Evolutionary conservation across 2,797 vertebrate species (phyloP), one percentile per base, ranked within the genome.

Genomic region (Podarcis lilfordi): DNA sequence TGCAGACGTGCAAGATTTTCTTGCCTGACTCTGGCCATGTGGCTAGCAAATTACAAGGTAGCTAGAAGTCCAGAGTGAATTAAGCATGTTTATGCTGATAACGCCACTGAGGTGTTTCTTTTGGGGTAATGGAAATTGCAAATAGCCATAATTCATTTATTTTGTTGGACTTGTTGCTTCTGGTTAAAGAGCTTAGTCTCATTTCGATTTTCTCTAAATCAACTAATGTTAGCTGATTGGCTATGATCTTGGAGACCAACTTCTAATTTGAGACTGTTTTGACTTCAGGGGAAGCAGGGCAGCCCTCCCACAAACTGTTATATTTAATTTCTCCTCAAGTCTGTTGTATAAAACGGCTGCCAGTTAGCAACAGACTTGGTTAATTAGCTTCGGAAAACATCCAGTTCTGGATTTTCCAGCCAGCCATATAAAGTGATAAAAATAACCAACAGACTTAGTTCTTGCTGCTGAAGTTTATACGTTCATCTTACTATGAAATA

Each of bases 1-100:
- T 93, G 91, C 84, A 83, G 91, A 86, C 84, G 55, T 66, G 55
- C 75, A 55, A 32, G 88, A 69, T 91, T 89, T 89, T 79, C 90
- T 84, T 91, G 32, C 71, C 88, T 27, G 1, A 87, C 2, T 91
- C 27, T 74, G 85, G 79, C 87, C 77, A 0, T 89, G 69, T 86
- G 90, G 89, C 79, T 83, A 66, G 82, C 50, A 93, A 93, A 91
- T 93, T 88, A 86, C 71, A 86, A 93, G 91, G 92, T 92, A 90
- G 59, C 15, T 94, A 32, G 50, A 91, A 89, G 66, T 91, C 88
- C n/a, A 2, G 5, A 61, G 87, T 78, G 90, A 78, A 50, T 96
- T 89, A 89, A 86, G 32, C 25, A 82, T 89, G 66, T 89, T 91
- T 79, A 71, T 85, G 4, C 40, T 29, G 29, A 86, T 85, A 85